These are phyloP conservation scores for Theretra japonica DNA, from an alignment of 2,888 invertebrate species.

Conservation along the genomic window DNA sequence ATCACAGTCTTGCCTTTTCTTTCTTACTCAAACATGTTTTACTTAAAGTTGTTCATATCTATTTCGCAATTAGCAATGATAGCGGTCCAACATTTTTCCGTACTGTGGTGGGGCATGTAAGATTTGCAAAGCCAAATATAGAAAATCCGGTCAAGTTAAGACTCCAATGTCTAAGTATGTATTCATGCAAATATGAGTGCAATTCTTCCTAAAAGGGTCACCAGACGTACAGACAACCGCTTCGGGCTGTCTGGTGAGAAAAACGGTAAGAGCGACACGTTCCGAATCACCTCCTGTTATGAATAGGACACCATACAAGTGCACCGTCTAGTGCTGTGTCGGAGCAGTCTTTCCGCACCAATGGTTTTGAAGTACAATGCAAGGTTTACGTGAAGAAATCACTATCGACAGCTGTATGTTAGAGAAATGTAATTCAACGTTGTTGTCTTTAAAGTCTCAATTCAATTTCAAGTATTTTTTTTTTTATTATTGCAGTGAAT, in stretches of 20 bases:
- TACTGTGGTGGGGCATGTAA: no score
- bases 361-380: not conserved
- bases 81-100: no score
- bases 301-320: not conserved
- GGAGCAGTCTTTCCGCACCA: not conserved
- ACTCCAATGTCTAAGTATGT: no score
- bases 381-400: not conserved
- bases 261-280: not conserved
- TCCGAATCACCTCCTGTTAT: not conserved
- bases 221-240: not conserved
- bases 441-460: no score
- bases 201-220: not conserved
- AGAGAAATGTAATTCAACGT: not conserved
- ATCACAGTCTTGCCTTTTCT: no score
- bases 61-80: no score
- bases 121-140: no score
- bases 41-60: no score
- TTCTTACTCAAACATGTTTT: no score
- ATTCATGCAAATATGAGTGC: not conserved
- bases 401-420: not conserved
- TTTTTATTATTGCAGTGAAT: no score
- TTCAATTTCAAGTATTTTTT: no score
- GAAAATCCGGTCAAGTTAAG: no score
- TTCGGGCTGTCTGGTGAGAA: not conserved
- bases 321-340: not conserved